Evolutionary conservation across 2,113 vertebrate genomes (phyloP).

Genomic region (Lathamus discolor): DNA sequence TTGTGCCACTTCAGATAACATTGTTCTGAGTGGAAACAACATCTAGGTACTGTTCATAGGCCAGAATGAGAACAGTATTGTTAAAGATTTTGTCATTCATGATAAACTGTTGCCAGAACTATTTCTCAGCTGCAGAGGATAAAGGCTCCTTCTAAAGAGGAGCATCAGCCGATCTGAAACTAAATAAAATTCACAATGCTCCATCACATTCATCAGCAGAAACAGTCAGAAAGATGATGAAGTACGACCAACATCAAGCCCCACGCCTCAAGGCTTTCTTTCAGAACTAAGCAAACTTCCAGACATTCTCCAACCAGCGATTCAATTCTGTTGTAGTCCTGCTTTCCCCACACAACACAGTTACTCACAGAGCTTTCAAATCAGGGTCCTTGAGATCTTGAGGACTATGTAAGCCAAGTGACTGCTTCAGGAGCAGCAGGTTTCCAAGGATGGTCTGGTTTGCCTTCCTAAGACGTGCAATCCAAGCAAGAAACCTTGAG

Average conservation of each 20-base stretch:
- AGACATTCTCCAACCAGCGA: background rate
- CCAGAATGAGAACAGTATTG: background rate
- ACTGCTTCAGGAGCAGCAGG: background rate
- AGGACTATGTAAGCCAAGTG: rapidly evolving
- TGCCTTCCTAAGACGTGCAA: background rate
- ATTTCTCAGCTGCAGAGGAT: background rate
- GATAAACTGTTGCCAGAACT: background rate
- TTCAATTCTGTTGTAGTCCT: background rate
- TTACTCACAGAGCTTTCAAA: background rate
- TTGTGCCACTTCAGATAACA: background rate
- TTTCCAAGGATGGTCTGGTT: background rate
- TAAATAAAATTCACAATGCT: background rate
- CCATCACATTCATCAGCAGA: background rate
- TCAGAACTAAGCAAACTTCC: background rate
- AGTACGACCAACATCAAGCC: background rate
- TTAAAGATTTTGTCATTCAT: background rate
- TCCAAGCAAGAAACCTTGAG: background rate
- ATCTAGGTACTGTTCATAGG: background rate
- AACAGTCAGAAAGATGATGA: background rate
- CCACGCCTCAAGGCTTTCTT: background rate
- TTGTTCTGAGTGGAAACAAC: background rate
- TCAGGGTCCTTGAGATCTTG: background rate
- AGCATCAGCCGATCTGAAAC: background rate
- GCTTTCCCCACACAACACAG: background rate
- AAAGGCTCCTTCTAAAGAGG: background rate